Evolutionary conservation across 1,140 invertebrate genomes (phyloP), one percentile per base, ranked within the genome.

Genomic region (Drosophila nasuta): DNA sequence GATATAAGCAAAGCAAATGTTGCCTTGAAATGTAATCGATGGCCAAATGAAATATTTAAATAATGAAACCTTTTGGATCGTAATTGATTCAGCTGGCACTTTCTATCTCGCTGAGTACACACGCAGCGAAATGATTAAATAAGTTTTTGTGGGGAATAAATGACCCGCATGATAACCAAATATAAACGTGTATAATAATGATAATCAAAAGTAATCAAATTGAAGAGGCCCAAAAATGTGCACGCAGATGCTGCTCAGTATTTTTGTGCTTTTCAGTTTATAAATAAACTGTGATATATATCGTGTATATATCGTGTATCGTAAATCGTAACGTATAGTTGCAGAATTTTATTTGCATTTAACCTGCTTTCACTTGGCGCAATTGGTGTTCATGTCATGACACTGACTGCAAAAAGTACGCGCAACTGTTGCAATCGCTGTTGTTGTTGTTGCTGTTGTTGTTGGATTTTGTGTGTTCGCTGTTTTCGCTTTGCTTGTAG

Each of bases 341-440:
- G 25, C n/a, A 83, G 73, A 81, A 89, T 88, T 88, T 88, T 88
- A 89, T 88, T 89, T 88, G 78, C 85, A 88, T 88, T 88, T 88
- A 88, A 88, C 85, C 85, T 88, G 85, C 85, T 88, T 88, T 88
- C 85, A 88, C 85, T 88, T 82, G 82, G 74, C 60, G 60, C 51
- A 51, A 3, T 25, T 25, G 20, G 20, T 80, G 81, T 72, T 79
- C 73, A 49, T 78, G 82, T 86, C 82, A 86, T 86, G 82, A 82
- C 81, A 82, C 59, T 20, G 54, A 33, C 57, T 56, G 45, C 43
- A 45, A 71, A 77, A 46, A 74, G 65, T 68, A 46, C 13, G 38
- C 58, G 59, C 74, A 72, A 77, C 82, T 68, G 82, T 72, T 88
- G 82, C 82, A 74, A 81, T 54, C 70, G 77, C 57, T 46, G 33